phyloP scores from a whole-genome alignment of 2,797 vertebrate genomes.

The Falco novaeseelandiae region DNA sequence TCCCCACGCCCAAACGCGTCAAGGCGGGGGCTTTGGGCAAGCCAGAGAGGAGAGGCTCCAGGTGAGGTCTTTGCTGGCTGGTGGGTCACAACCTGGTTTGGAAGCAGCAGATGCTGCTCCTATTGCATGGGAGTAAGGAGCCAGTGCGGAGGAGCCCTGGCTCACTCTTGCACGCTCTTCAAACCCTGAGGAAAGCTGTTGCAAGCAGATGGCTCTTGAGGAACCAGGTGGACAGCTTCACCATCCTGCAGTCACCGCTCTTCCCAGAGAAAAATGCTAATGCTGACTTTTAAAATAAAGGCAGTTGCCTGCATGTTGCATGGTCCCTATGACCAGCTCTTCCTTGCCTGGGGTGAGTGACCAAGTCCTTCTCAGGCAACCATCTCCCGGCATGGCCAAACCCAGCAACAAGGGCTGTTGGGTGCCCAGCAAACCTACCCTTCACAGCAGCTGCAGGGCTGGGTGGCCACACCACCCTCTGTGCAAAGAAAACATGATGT shows the following conservation, averaged over 20 bases:
- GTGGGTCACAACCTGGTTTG: background rate
- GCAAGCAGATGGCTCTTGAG: background rate
- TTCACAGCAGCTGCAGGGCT: background rate
- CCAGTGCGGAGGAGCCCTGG: too few species aligned
- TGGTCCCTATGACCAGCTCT: background rate
- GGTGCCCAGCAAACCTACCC: background rate
- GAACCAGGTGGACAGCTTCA: background rate
- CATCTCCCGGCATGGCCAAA: background rate
- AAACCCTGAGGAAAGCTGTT: background rate
- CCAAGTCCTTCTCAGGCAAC: background rate
- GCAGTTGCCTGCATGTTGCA: background rate
- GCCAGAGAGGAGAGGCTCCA: background rate
- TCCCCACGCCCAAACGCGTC: fast-evolving
- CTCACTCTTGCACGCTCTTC: fast-evolving
- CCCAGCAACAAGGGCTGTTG: background rate
- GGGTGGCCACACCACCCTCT: background rate
- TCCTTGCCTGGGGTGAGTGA: background rate
- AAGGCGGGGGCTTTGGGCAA: background rate
- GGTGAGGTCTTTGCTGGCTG: background rate
- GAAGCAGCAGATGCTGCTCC: background rate
- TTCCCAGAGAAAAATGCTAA: background rate
- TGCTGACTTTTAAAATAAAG: background rate
- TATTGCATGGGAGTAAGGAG: background rate
- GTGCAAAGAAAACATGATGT: fast-evolving
- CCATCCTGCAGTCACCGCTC: background rate